Base-by-base conservation (phyloP, 1,140 invertebrate genomes). In the Heterodera schachtii region DNA sequence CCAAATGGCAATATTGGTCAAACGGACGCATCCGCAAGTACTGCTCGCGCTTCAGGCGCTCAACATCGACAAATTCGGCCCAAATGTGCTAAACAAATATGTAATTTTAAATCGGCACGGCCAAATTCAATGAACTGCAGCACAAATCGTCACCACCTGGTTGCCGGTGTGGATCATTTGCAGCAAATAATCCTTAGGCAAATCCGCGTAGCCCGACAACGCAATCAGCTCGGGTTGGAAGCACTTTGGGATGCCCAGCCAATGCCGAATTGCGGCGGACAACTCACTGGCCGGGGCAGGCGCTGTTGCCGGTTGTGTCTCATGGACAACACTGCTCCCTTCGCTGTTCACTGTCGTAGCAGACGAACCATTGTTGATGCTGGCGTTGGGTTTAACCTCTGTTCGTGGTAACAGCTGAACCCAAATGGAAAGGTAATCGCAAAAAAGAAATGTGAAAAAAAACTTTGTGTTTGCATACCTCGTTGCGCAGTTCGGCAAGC, bases 21-120 rank as follows among this genome's bases (percentile, higher is more conserved):
- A 64, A 80, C 21, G 43, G 57, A 64, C 75, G 21, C 19, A 66
- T 69, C 47, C 70, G 16, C 64, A 64, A 9, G 52, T 3, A 8
- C 31, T 19, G 31, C 47, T 66, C 70, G 77, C 41, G 16, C n/a
- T 43, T 52, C 16, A 85, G 11, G 21, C 80, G 41, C 21, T n/a
- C n/a, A 21, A 82, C 44, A 75, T 85, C 79, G 43, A 86, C 49
- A 31, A 86, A 86, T 31, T 85, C 85, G 5, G 69, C 57, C 84
- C 84, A 85, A 31, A 80, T 46, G 60, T 86, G 82, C 75, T 84
- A 43, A 84, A 85, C 60, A 60, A 31, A 0, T n/a, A 47, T 60
- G 11, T 74, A 46, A 52, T 3, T 3, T 8, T 85, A 3, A 84
- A 6, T n/a, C 8, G 75, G 43, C 19, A 71, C 1, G 19, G 31